Evolutionary conservation across 2,888 invertebrate species (phyloP).

Genomic region (Himalopsyche kuldschensis): DNA sequence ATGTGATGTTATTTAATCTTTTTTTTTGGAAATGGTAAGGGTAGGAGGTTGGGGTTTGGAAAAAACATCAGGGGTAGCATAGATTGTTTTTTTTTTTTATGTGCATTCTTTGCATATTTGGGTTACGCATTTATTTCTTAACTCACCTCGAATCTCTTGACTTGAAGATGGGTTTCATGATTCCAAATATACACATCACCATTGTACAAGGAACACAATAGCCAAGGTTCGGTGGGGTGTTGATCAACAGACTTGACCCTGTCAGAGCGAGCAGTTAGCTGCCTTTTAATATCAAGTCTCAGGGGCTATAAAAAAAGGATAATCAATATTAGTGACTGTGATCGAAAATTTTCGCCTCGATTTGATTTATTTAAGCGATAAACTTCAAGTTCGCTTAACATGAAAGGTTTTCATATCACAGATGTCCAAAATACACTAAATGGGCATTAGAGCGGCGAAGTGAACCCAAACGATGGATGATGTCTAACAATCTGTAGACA

Average conservation of each 20-base stretch:
- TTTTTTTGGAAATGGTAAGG: too few relatives aligned
- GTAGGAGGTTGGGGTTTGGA: too few relatives aligned
- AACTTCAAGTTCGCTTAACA: too few relatives aligned
- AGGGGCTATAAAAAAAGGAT: slow-evolving; percentile 70
- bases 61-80: too few relatives aligned
- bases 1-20: too few relatives aligned
- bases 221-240: slow-evolving; percentile 98
- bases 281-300: slow-evolving; percentile 96
- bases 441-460: too few relatives aligned
- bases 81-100: neutral
- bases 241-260: slow-evolving; percentile 97
- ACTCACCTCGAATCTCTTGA: slow-evolving; percentile 81
- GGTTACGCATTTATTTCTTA: neutral
- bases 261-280: slow-evolving; percentile 95
- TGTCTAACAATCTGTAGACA: too few relatives aligned
- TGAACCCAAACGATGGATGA: too few relatives aligned
- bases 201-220: slow-evolving; percentile 96
- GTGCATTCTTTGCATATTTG: neutral
- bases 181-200: slow-evolving; percentile 99
- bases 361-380: too few relatives aligned
- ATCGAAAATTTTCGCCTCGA: too few relatives aligned
- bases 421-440: too few relatives aligned
- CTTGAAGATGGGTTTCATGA: slow-evolving; percentile 89
- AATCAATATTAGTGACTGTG: neutral
- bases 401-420: too few relatives aligned